Evolutionary conservation across 2,797 vertebrate species (phyloP).

Genomic region (Monodelphis domestica): DNA sequence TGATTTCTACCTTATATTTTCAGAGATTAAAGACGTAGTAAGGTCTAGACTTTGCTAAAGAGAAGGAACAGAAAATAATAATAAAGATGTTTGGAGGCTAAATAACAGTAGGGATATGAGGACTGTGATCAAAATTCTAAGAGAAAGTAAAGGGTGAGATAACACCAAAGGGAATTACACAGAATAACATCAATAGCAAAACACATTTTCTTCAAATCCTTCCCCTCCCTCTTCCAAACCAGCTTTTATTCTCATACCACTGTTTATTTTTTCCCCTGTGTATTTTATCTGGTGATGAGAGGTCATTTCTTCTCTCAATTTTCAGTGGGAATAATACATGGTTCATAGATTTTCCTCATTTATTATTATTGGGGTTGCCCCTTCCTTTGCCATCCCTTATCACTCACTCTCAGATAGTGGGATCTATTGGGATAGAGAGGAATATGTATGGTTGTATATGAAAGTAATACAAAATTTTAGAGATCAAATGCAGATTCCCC

Average conservation of each 20-base stretch:
- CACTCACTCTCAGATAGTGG: neutral
- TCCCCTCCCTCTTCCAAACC: neutral
- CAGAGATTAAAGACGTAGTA: slow-evolving; percentile 14
- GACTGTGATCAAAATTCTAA: neutral
- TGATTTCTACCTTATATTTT: slow-evolving; percentile 37
- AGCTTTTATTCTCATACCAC: neutral
- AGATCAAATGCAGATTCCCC: neutral
- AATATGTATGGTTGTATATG: neutral
- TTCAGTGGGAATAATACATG: neutral
- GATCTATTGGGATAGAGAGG: no score
- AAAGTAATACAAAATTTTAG: neutral
- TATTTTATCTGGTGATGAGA: neutral
- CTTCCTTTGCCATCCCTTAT: neutral
- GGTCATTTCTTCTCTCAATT: neutral
- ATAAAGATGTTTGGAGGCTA: neutral
- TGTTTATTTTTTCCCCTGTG: neutral
- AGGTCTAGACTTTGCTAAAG: slow-evolving; percentile 5
- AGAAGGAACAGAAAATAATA: neutral
- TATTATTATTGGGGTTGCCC: neutral
- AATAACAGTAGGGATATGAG: neutral
- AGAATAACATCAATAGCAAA: neutral
- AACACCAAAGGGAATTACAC: neutral
- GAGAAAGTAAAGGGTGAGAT: neutral
- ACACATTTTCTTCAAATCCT: neutral
- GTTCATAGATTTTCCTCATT: neutral